Evolutionary conservation across 2,797 vertebrate genomes (phyloP).

Genomic region (Iguana delicatissima): DNA sequence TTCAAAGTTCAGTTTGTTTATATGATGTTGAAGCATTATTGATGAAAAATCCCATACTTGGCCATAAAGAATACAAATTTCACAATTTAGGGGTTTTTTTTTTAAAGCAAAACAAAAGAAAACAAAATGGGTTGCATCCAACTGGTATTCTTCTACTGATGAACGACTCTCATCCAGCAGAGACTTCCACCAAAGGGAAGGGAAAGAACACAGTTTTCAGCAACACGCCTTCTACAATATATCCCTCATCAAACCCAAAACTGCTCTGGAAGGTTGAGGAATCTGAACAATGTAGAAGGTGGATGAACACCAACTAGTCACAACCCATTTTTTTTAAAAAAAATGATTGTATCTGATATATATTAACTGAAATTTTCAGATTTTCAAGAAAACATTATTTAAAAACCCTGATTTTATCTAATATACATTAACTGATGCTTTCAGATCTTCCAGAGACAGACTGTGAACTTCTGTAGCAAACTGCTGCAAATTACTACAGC

Average conservation of each 20-base stretch:
- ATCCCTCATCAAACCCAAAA: not conserved
- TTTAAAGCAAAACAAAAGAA: not conserved
- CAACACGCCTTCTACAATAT: not conserved
- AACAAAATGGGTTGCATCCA: not conserved
- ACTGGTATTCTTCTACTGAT: not conserved
- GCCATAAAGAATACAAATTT: slow-evolving; percentile 10
- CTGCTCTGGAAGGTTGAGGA: not conserved
- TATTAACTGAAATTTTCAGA: not conserved
- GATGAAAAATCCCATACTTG: slow-evolving; percentile 12
- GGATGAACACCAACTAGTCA: not conserved
- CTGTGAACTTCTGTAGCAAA: slow-evolving; percentile 13
- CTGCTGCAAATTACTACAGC: not conserved
- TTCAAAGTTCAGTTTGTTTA: slow-evolving; percentile 9
- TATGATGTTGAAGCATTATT: slow-evolving; percentile 4
- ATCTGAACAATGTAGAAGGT: not conserved
- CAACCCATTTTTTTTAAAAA: not conserved
- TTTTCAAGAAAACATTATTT: not conserved
- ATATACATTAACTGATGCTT: not conserved
- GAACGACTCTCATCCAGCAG: not conserved
- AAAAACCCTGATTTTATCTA: too few relatives aligned
- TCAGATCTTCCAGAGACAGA: not conserved
- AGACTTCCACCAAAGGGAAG: not conserved
- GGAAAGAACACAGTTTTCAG: not conserved
- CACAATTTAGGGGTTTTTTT: slow-evolving; percentile 9
- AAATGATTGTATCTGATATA: not conserved